Base-by-base conservation (phyloP, 2,888 invertebrate species). In the Lepidocyrtoides sp. region DNA sequence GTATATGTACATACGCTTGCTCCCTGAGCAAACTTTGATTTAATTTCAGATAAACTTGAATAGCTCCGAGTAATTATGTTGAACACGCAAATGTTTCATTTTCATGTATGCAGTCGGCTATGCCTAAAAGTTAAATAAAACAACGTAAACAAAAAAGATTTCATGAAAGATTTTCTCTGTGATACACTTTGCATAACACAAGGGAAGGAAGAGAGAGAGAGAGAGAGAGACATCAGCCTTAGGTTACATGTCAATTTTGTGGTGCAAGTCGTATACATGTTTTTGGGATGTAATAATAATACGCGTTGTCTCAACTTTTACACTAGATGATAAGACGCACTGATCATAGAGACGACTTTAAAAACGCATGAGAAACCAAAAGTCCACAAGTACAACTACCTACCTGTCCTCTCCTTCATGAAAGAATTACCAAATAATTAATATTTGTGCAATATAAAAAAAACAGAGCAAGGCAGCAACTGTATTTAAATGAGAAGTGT, bases 11-110 rank as follows among this genome's bases (percentile, higher is more conserved):
- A 79, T 26, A 23, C 26, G 10, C 10, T 36, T 60, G 82, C 17
- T 82, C 82, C 60, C 82, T 23, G 60, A 82, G 26, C 26, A 63
- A 87, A 48, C 48, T 66, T 63, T 81, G 88, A 88, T 88, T 88
- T 88, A 79, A 88, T 88, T 88, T 88, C 69, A 88, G 88, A 88
- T 88, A 88, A 88, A 36, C 75, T 12, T 72, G 36, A 83, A 83
- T 83, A 72, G 51, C 69, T 84, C 66, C 20, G 69, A 87, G 87
- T 87, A 87, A 87, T 75, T 86, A 86, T 57, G 69, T 44, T 86
- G 75, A 54, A 79, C 77, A 54, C 75, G 20, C 77, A 79, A 79
- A 20, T n/a, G 77, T 79, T 54, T 79, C n/a, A 75, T 48, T 44
- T 48, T 26, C 44, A 75, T 26, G 26, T 48, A 23, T 44, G 41